Percentiles rank a stretch among this genome's conserved stretches.
These are phyloP conservation scores for Antigone vipio DNA, from an alignment of 2,113 vertebrate genomes.

Conservation along the genomic window DNA sequence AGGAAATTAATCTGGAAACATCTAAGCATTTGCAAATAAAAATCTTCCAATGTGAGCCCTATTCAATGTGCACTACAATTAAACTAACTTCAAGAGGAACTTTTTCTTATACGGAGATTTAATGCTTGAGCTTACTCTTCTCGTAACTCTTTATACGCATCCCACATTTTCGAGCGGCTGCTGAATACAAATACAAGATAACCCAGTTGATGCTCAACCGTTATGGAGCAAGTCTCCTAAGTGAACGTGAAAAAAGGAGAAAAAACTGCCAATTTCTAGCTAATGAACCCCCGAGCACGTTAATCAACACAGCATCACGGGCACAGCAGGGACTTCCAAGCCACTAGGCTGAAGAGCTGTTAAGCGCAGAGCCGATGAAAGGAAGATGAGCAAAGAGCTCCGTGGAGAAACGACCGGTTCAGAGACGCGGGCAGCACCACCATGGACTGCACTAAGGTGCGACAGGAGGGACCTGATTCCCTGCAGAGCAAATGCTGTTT, in stretches of 20 bases:
- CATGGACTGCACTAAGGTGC: constrained; percentile 60
- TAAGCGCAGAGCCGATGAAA: not conserved
- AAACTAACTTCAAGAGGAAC: not conserved
- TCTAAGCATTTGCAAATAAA: not conserved
- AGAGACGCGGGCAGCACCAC: constrained; percentile 64
- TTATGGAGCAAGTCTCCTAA: constrained; percentile 18
- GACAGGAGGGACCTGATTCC: constrained; percentile 65
- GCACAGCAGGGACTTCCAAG: constrained; percentile 16
- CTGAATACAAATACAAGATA: not conserved
- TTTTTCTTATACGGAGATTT: not conserved
- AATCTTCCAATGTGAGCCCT: not conserved
- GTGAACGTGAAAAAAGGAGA: not conserved
- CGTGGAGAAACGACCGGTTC: not conserved
- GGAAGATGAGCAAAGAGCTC: constrained; percentile 25
- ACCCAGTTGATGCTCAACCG: not conserved
- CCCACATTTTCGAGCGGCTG: not conserved
- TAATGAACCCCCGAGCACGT: not conserved
- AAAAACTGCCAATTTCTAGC: not conserved
- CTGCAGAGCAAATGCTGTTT: constrained; percentile 63
- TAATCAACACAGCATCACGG: not conserved
- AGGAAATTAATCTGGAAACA: not conserved
- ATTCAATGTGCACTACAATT: not conserved
- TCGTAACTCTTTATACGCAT: not conserved
- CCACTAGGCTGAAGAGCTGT: not conserved
- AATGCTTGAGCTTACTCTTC: not conserved